A percentile compares a stretch with the other conserved stretches of the same genome.
Conservation (phyloP, 23 tunicate species). For the Trididemnum miniatum region DNA sequence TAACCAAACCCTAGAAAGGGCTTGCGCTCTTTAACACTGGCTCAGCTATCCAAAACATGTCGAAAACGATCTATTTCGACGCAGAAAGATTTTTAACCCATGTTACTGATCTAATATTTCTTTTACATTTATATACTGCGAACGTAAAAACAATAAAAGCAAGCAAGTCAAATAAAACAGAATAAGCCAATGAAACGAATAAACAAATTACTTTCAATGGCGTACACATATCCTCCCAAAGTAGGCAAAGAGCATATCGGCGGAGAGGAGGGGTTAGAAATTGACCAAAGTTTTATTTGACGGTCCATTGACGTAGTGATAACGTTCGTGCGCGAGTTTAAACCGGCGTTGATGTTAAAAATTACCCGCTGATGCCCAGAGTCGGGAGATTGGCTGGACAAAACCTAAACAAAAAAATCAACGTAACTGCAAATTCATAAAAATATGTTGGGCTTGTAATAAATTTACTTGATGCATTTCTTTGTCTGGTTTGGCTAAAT, state of each 20-base stretch:
- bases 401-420: slow-evolving; percentile 17
- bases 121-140: too few relatives aligned
- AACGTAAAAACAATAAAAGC: too few relatives aligned
- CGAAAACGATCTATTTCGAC: too few relatives aligned
- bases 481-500: slow-evolving; percentile 45
- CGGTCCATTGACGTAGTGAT: slow-evolving; percentile 96
- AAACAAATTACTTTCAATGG: slow-evolving; percentile 48
- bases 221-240: slow-evolving; percentile 81
- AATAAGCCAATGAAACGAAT: too few relatives aligned
- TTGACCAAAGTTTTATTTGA: slow-evolving; percentile 65
- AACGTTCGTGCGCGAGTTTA: slow-evolving; percentile 27
- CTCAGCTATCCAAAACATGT: too few relatives aligned
- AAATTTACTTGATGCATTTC: slow-evolving; percentile 35
- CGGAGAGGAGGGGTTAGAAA: slow-evolving; percentile 36
- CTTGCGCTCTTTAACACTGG: too few relatives aligned
- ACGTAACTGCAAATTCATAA: not conserved
- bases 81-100: too few relatives aligned
- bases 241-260: slow-evolving; percentile 80
- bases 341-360: slow-evolving; percentile 62
- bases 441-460: not conserved
- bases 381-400: slow-evolving; percentile 49
- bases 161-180: too few relatives aligned
- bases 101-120: too few relatives aligned
- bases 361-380: slow-evolving; percentile 76
- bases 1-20: too few relatives aligned